These are phyloP conservation scores for Tyrophagus putrescentiae DNA, from an alignment of 1,140 invertebrate genomes.

Conservation along the genomic window DNA sequence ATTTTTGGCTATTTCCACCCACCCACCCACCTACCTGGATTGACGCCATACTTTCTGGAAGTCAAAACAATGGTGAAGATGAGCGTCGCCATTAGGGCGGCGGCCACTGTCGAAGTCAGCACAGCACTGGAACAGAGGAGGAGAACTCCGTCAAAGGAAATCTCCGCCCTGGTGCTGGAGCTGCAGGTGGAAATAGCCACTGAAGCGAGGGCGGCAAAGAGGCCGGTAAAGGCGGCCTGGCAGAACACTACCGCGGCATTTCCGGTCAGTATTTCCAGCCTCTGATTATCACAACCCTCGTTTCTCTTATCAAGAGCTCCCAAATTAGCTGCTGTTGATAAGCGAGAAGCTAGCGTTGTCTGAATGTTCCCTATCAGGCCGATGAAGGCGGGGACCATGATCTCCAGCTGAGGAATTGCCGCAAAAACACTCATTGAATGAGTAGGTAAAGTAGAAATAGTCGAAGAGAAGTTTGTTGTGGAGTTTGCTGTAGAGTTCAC, in stretches of 20 bases:
- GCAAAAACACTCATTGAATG: conserved; percentile 56
- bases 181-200: conserved; percentile 68
- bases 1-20: too few species aligned
- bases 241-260: conserved; percentile 72
- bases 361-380: conserved; percentile 92
- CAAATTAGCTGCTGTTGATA: conserved; percentile 72
- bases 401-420: conserved; percentile 72
- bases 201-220: conserved; percentile 70
- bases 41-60: neutral
- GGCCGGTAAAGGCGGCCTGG: conserved; percentile 69
- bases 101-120: conserved; percentile 73
- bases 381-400: conserved; percentile 77
- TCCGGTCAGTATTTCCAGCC: conserved; percentile 57
- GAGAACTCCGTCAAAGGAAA: conserved; percentile 47
- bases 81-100: conserved; percentile 31
- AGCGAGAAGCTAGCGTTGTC: conserved; percentile 84
- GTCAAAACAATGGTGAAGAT: conserved; percentile 24
- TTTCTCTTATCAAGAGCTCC: conserved; percentile 56
- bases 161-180: conserved; percentile 42
- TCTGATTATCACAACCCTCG: too few species aligned
- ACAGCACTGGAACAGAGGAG: conserved; percentile 71
- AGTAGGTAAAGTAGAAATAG: too few species aligned
- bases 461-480: too few species aligned
- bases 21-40: conserved; percentile 2
- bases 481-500: too few species aligned